These are phyloP conservation scores for Spatula clypeata DNA, from an alignment of 2,797 vertebrate species.

Conservation along the genomic window DNA sequence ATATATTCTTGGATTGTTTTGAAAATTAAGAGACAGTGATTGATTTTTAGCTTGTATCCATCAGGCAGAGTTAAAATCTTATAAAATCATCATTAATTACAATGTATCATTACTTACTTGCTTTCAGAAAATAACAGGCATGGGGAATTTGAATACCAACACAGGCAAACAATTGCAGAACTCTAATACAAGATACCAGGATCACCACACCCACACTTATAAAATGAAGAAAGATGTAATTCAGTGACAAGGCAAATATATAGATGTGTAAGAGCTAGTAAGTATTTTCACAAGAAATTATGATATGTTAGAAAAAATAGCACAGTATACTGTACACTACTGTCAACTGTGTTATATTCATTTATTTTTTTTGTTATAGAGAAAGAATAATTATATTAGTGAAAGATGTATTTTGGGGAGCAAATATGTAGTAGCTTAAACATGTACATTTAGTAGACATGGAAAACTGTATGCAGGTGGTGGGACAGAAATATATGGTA, in stretches of 20 bases:
- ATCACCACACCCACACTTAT: not conserved
- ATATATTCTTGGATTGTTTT: conserved; percentile 53
- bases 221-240: not conserved
- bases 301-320: not conserved
- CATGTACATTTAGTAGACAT: not conserved
- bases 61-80: conserved; percentile 53
- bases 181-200: not conserved
- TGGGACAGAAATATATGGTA: not conserved
- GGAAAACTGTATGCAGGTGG: not conserved
- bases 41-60: conserved; percentile 66
- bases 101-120: conserved; percentile 24
- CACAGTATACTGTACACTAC: not conserved
- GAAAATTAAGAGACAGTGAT: conserved; percentile 70
- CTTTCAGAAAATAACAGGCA: not conserved
- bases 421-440: not conserved
- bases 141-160: not conserved
- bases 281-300: not conserved
- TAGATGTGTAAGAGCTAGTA: not conserved
- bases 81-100: conserved; percentile 65
- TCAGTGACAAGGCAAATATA: not conserved
- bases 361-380: not conserved
- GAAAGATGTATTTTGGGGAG: not conserved
- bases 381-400: not conserved
- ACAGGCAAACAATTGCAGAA: not conserved
- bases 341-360: not conserved